These are phyloP conservation scores for Oasisia sp. DNA, from an alignment of 2,888 invertebrate genomes.

Conservation along the genomic window DNA sequence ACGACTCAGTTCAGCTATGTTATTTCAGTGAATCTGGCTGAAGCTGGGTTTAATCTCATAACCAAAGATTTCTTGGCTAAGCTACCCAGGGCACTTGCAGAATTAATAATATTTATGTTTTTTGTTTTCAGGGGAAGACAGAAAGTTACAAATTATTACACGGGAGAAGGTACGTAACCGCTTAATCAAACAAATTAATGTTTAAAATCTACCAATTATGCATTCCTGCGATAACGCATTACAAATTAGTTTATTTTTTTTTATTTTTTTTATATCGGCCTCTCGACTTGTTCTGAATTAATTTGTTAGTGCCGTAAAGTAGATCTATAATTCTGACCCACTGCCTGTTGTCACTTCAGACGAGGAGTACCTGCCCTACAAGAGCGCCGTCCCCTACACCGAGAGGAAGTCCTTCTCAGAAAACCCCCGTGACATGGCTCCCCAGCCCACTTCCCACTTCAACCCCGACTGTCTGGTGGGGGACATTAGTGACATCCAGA, in stretches of 20 bases:
- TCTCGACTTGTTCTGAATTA: not conserved
- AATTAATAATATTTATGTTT: not conserved
- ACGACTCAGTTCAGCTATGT: too few species aligned
- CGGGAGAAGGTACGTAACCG: constrained; percentile 36
- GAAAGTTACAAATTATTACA: constrained; percentile 38
- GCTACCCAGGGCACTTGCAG: not conserved
- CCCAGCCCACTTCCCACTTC: constrained; percentile 30
- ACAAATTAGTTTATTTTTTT: too few species aligned
- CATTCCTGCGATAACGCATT: not conserved
- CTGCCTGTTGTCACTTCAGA: constrained; percentile 24
- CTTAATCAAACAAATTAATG: not conserved
- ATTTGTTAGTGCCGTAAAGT: not conserved
- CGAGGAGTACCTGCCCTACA: constrained; percentile 33
- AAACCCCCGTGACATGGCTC: constrained; percentile 29
- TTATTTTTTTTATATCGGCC: too few species aligned
- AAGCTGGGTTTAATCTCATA: not conserved
- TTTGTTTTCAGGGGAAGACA: constrained; percentile 39
- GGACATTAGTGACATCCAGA: constrained; percentile 56
- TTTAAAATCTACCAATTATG: not conserved
- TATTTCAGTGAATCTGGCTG: too few species aligned
- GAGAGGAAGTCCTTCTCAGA: constrained; percentile 29
- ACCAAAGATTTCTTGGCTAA: not conserved
- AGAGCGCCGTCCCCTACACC: constrained; percentile 14
- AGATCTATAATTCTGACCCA: too few species aligned
- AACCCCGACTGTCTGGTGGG: constrained; percentile 43